Percentiles rank a stretch among this genome's conserved stretches.
phyloP scores from a whole-genome alignment of 1,140 invertebrate species.

The Idris sp. region DNA sequence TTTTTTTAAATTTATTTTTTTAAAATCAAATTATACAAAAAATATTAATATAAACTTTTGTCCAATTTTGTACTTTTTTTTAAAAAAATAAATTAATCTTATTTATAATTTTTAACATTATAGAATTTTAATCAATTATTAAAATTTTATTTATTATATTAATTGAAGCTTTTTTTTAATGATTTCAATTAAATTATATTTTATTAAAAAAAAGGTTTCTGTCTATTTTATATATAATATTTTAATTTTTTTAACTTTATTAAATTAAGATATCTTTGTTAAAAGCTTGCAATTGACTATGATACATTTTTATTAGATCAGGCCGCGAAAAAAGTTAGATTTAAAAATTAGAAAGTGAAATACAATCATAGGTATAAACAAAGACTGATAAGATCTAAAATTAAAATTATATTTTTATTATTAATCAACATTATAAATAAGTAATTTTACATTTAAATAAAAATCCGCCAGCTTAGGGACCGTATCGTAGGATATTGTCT shows the following conservation, averaged over 20 bases:
- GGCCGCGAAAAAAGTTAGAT: conserved; percentile 12
- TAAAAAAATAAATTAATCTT: conserved; percentile 2
- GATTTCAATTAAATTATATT: no score
- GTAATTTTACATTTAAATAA: no score
- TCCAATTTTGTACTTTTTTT: not conserved
- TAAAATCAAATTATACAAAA: not conserved
- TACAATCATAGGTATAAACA: conserved; percentile 19
- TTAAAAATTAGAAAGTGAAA: conserved; percentile 11
- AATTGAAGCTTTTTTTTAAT: no score
- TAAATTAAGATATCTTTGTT: conserved; percentile 13
- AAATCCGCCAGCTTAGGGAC: conserved; percentile 29
- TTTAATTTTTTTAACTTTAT: no score
- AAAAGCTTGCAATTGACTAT: conserved; percentile 24
- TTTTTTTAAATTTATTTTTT: no score
- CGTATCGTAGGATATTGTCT: conserved; percentile 13
- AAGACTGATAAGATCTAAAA: not conserved
- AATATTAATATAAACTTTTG: not conserved
- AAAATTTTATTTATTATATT: no score
- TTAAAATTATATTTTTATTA: not conserved
- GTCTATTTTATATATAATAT: not conserved
- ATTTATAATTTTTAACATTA: not conserved
- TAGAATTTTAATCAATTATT: not conserved
- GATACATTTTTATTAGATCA: conserved; percentile 22
- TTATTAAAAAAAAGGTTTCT: not conserved
- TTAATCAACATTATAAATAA: not conserved